Conservation (phyloP, 1,140 invertebrate species). For the Chlorops oryzae region DNA sequence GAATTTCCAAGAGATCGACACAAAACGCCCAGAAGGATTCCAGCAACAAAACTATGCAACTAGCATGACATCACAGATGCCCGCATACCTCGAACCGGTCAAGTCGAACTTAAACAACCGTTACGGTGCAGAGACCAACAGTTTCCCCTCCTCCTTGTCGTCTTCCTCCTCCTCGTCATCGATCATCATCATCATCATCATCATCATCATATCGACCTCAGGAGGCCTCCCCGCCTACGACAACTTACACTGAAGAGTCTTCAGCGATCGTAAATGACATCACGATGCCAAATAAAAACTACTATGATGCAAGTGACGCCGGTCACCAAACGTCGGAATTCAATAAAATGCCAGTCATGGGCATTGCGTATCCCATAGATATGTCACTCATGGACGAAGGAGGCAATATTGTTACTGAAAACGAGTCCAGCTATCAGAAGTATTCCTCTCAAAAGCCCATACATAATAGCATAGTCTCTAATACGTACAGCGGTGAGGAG, state of each 20-base stretch:
- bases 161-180: not conserved
- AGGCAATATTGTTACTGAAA: constrained; percentile 15
- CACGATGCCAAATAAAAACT: constrained; percentile 33
- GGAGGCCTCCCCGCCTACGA: constrained; percentile 23
- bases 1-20: constrained; percentile 20
- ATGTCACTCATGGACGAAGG: constrained; percentile 39
- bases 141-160: not conserved
- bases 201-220: no score
- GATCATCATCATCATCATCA: not conserved
- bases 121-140: not conserved
- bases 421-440: constrained; percentile 22
- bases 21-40: constrained; percentile 11
- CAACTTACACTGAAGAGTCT: constrained; percentile 28
- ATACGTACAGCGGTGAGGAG: no score
- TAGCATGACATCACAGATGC: not conserved
- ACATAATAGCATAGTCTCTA: no score
- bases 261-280: constrained; percentile 33
- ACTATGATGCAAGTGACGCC: constrained; percentile 23
- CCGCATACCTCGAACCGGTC: constrained; percentile 1
- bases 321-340: constrained; percentile 37
- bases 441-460: no score
- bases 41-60: constrained; percentile 2
- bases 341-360: constrained; percentile 42
- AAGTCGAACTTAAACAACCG: not conserved
- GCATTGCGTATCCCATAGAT: constrained; percentile 40